Evolutionary conservation across 2,888 invertebrate genomes (phyloP).

Genomic region (Meghimatium bilineatum): DNA sequence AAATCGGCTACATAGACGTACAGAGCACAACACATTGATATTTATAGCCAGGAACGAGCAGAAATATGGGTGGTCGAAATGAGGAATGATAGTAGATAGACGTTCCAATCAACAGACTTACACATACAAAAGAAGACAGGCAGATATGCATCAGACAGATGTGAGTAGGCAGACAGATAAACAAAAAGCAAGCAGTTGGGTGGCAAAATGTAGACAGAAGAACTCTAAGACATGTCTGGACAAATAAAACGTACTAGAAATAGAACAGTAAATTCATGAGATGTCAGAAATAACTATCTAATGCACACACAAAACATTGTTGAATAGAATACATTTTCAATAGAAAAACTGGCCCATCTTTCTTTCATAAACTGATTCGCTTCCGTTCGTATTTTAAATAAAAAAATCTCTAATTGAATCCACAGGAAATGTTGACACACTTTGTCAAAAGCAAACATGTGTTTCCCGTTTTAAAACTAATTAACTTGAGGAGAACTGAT

Average conservation of each 20-base stretch:
- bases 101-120: too few species aligned
- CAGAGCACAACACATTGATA: too few species aligned
- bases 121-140: too few species aligned
- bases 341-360: neutral
- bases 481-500: neutral
- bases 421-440: neutral
- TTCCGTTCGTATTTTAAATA: neutral
- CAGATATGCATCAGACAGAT: too few species aligned
- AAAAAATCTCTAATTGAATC: neutral
- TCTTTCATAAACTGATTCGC: too few species aligned
- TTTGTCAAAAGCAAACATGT: neutral
- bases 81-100: too few species aligned
- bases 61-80: too few species aligned
- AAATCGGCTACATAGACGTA: too few species aligned
- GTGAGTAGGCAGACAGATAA: too few species aligned
- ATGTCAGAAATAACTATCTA: neutral
- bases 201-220: neutral
- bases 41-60: too few species aligned
- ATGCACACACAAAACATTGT: neutral
- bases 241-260: neutral
- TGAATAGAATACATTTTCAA: neutral
- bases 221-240: neutral
- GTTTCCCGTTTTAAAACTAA: slow-evolving; percentile 2
- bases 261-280: neutral
- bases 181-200: neutral